Percentiles rank a stretch among this genome's conserved stretches.
Conservation (phyloP, 2,888 invertebrate species). For the Julus scanicus region DNA sequence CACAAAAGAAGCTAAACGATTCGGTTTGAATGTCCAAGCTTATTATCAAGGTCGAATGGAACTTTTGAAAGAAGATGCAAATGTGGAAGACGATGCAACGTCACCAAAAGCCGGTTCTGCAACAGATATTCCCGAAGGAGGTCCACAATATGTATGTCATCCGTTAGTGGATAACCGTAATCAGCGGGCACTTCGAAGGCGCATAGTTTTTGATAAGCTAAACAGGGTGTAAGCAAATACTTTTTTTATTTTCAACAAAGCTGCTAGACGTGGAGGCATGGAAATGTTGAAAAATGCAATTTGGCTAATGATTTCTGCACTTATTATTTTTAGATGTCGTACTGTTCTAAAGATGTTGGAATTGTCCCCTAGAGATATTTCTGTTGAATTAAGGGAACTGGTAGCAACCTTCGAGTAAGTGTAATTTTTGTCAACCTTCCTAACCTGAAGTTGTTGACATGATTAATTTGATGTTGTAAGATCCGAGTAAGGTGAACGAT, state of each 20-base stretch:
- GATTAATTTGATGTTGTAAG: too few relatives aligned
- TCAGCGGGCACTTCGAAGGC: slow-evolving; percentile 75
- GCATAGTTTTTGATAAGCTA: slow-evolving; percentile 77
- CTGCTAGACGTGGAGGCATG: too few relatives aligned
- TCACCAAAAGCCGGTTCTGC: background rate
- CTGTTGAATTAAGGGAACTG: slow-evolving; percentile 12
- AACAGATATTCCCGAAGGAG: background rate
- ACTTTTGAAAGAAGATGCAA: background rate
- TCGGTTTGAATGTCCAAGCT: slow-evolving; percentile 40
- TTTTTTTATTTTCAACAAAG: background rate
- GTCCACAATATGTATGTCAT: background rate
- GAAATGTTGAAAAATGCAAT: too few relatives aligned
- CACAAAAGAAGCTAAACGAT: background rate
- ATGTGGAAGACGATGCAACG: background rate
- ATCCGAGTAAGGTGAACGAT: too few relatives aligned
- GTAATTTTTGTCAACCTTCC: background rate
- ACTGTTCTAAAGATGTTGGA: background rate
- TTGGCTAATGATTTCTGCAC: background rate
- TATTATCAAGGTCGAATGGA: slow-evolving; percentile 40
- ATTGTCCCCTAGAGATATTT: slow-evolving; percentile 16
- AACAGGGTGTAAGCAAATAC: slow-evolving; percentile 71
- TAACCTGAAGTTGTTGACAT: too few relatives aligned
- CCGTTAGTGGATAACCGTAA: slow-evolving; percentile 76
- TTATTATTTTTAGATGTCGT: slow-evolving; percentile 32
- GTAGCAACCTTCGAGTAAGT: slow-evolving; percentile 54